A percentile compares a stretch with the other conserved stretches of the same genome.
These are phyloP conservation scores for Chloromyia formosa DNA, from an alignment of 2,888 invertebrate genomes.

Conservation along the genomic window DNA sequence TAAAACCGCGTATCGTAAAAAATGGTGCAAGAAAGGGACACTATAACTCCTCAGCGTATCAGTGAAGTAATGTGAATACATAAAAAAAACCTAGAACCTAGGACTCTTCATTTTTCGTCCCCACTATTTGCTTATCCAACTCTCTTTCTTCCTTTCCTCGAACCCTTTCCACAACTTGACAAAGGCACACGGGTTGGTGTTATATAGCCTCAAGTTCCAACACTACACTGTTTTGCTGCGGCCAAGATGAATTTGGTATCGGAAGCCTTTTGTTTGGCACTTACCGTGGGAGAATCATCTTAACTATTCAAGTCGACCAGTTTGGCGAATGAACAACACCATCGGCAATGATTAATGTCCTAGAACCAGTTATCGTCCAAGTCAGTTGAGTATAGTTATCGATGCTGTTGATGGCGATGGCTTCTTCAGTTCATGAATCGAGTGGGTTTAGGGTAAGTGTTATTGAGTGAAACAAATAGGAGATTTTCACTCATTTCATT, in stretches of 20 bases:
- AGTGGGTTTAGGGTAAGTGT: too few relatives aligned
- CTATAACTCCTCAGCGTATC: background rate
- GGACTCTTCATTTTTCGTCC: background rate
- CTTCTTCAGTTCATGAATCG: background rate
- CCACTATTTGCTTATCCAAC: background rate
- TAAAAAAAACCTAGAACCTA: background rate
- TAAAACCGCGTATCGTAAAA: slow-evolving; percentile 15
- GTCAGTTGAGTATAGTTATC: slow-evolving; percentile 24
- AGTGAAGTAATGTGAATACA: background rate
- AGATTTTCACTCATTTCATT: too few relatives aligned
- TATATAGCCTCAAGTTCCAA: too few relatives aligned
- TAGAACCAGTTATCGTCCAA: slow-evolving; percentile 42
- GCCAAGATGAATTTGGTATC: slow-evolving; percentile 36
- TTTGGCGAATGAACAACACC: slow-evolving; percentile 26
- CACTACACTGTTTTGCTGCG: background rate
- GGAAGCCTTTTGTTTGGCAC: slow-evolving; percentile 44
- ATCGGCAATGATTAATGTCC: slow-evolving; percentile 42
- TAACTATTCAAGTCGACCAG: slow-evolving; percentile 37
- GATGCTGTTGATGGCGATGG: slow-evolving; percentile 21
- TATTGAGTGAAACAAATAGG: too few relatives aligned
- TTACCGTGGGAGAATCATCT: slow-evolving; percentile 43
- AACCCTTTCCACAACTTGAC: background rate
- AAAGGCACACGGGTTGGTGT: too few relatives aligned
- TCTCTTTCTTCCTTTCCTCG: background rate
- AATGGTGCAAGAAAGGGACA: slow-evolving; percentile 31